Evolutionary conservation across 2,888 invertebrate genomes (phyloP), one percentile per base, ranked within the genome.

Genomic region (Bhutanitis thaidina): DNA sequence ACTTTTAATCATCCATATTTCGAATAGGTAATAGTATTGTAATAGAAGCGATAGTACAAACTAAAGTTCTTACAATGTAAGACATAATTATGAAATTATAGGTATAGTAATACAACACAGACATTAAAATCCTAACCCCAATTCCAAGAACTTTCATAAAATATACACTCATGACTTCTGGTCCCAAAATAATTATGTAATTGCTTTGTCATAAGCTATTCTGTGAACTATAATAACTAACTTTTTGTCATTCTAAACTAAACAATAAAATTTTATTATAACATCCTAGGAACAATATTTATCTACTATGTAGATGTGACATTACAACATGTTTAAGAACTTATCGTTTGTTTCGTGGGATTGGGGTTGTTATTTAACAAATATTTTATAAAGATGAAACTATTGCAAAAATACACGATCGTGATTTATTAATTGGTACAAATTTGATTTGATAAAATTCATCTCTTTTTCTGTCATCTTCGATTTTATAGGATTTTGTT

Each of bases 101-200:
- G 27, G 8, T 7, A 27, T 27, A 27, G 7, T 7, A 7, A 27
- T 7, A 8, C 8, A 20, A 8, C 27, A 27, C 8, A 8, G n/a
- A n/a, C n/a, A n/a, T n/a, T 27, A 7, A 27, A 27, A 27, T 27
- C 8, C n/a, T 7, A 27, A 46, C 40, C 56, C 47, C 52, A 52
- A 53, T 47, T 54, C 44, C 49, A 37, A 35, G 37, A 32, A 9
- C 7, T n/a, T 25, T 32, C 9, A 15, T 29, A 10, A 35, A n/a
- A 34, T 25, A 13, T 49, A 25, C 10, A 13, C 27, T n/a, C 13
- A 34, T 20, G 20, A 27, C 34, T 15, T 44, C 29, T 53, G 54
- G 53, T 51, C 54, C 54, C 53, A n/a, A 51, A 51, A 51, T 51
- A 45, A 51, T 45, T 45, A 45, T 40, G 27, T 51, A 45, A 36